These are phyloP conservation scores for Limnephilus rhombicus DNA, from an alignment of 2,888 invertebrate species.

Conservation along the genomic window DNA sequence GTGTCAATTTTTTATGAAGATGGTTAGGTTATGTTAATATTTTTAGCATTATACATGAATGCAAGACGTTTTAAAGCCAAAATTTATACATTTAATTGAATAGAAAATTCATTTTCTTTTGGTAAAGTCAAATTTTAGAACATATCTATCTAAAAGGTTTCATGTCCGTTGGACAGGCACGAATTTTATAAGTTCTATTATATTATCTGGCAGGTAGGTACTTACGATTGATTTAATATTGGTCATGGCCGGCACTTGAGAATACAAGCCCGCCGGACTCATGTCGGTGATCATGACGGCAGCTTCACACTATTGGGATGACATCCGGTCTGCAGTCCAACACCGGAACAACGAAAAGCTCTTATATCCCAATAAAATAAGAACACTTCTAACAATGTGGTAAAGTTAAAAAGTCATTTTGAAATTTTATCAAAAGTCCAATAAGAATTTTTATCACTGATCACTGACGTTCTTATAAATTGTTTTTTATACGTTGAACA, in stretches of 20 bases:
- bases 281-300: conserved; percentile 64
- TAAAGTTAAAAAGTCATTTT: background rate
- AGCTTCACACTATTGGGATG: background rate
- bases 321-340: conserved; percentile 9
- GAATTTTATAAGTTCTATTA: background rate
- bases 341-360: conserved; percentile 29
- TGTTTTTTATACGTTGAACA: background rate
- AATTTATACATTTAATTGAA: too few species aligned
- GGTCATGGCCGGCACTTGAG: conserved; percentile 63
- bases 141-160: too few species aligned
- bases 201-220: conserved; percentile 8
- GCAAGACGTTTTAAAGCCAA: too few species aligned
- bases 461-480: background rate
- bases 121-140: background rate
- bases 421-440: background rate
- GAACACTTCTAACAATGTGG: background rate
- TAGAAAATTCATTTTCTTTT: too few species aligned
- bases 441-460: background rate
- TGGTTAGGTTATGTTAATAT: too few species aligned
- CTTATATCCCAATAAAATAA: background rate
- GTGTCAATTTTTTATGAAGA: background rate
- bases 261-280: conserved; percentile 65
- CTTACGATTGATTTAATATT: conserved; percentile 65
- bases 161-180: too few species aligned
- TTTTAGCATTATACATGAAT: too few species aligned